Percentiles rank a stretch among this genome's conserved stretches.
These are phyloP conservation scores for Mormyrus lacerda DNA, from an alignment of 2,113 vertebrate species.

Conservation along the genomic window DNA sequence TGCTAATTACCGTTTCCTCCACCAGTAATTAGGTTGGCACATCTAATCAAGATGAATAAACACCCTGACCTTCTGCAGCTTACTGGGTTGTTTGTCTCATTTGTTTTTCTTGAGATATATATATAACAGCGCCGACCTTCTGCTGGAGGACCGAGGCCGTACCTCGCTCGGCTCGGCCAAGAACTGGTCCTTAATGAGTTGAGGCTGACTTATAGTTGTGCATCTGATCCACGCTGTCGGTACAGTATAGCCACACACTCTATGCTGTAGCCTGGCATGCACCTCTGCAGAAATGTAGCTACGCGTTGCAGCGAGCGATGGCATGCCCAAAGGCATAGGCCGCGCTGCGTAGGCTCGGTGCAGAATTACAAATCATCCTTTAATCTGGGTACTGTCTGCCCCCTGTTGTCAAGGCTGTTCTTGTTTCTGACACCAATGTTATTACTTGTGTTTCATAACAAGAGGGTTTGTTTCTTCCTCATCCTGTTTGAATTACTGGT, in stretches of 20 bases:
- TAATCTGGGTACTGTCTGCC: not conserved
- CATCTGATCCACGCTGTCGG: not conserved
- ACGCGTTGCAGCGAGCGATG: no score
- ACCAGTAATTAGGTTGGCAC: constrained; percentile 95
- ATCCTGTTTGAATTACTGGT: not conserved
- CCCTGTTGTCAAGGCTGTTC: not conserved
- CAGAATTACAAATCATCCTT: not conserved
- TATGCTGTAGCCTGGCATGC: not conserved
- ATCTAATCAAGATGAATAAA: constrained; percentile 89
- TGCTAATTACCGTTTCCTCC: constrained; percentile 98
- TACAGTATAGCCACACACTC: not conserved
- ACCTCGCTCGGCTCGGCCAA: not conserved
- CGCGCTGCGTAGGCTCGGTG: not conserved
- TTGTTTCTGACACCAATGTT: not conserved
- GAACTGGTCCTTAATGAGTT: not conserved
- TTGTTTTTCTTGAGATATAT: constrained; percentile 7
- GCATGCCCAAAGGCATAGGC: not conserved
- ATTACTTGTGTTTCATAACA: not conserved
- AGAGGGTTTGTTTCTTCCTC: not conserved
- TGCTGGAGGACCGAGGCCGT: not conserved
- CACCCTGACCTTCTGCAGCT: constrained; percentile 66
- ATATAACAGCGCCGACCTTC: not conserved
- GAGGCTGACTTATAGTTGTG: not conserved
- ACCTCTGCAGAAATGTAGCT: not conserved
- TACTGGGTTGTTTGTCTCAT: constrained; percentile 25